Base-by-base conservation (phyloP, 2,888 invertebrate species). In the Macrophya annulata region DNA sequence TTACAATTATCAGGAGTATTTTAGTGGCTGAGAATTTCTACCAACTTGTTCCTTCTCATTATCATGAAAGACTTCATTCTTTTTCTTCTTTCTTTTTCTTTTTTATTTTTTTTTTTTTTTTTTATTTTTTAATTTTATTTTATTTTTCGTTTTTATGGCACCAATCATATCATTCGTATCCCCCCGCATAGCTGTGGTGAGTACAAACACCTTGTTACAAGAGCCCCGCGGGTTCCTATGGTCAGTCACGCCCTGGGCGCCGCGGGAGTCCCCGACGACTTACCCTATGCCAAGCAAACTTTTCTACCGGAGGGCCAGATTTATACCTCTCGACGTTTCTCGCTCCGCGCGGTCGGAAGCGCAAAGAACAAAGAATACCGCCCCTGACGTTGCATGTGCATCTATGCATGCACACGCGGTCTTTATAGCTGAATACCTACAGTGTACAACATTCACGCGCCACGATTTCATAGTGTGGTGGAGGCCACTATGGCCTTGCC, bases 341-440 rank as follows among this genome's bases (percentile, higher is more conserved):
- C 86, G 71, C 86, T 85, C 85, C 85, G 74, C 65, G 45, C 37
- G 43, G 83, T 82, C 55, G 72, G 86, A 71, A 74, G 83, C 59
- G 74, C 51, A 85, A 85, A 85, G 85, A 87, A 87, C 87, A 88
- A 88, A 88, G 87, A 86, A 86, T 48, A 45, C 85, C 79, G 79
- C 85, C 31, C 25, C 40, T 37, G 84, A 71, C 71, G 84, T n/a
- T 68, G 31, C 45, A 72, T 71, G 71, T 72, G 84, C 84, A 72
- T 51, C 68, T 85, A 79, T 79, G 68, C 40, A 21, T 55, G 48
- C 21, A 71, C 51, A 15, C 45, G 55, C 21, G 31, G 21, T 84
- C 40, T 31, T 72, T 55, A 48, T 72, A 40, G 25, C 8, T 74
- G 21, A 15, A 48, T 84, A 68, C 84, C 62, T 72, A 31, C 45